Evolutionary conservation across 2,113 vertebrate species (phyloP).

Genomic region (rabbit (Oryctolagus cuniculus)): DNA sequence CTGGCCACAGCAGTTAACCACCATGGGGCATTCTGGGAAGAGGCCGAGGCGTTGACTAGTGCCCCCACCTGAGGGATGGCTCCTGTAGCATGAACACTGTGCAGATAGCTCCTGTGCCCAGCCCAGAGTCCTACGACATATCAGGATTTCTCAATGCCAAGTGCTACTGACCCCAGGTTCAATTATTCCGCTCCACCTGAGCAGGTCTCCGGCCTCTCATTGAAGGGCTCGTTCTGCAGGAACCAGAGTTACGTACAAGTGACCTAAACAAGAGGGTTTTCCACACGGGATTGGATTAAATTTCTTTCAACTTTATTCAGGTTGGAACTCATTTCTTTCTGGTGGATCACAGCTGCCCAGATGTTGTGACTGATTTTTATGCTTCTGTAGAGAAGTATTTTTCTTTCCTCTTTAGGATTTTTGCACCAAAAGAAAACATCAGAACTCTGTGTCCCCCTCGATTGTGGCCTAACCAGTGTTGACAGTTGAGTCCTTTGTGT

Average conservation of each 20-base stretch:
- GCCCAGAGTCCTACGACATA: too few relatives aligned
- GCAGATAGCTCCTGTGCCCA: not conserved
- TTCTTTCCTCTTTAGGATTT: constrained; percentile 82
- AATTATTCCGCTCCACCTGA: too few relatives aligned
- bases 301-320: constrained; percentile 79
- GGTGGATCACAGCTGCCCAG: too few relatives aligned
- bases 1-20: not conserved
- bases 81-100: not conserved
- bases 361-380: constrained; percentile 75
- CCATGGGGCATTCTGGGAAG: not conserved
- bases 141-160: too few relatives aligned
- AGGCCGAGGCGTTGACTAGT: not conserved
- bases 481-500: constrained; percentile 72
- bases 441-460: constrained; percentile 82
- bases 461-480: constrained; percentile 86
- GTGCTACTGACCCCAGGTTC: too few relatives aligned
- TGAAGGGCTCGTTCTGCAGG: too few relatives aligned
- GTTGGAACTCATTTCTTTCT: too few relatives aligned
- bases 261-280: constrained; percentile 29
- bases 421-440: constrained; percentile 86
- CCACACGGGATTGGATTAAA: not conserved
- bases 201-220: too few relatives aligned
- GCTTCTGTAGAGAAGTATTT: constrained; percentile 74
- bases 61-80: not conserved
- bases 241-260: not conserved